Evolutionary conservation across 2,113 vertebrate species (phyloP), one percentile per base, ranked within the genome.

Genomic region (Brienomyrus brachyistius): DNA sequence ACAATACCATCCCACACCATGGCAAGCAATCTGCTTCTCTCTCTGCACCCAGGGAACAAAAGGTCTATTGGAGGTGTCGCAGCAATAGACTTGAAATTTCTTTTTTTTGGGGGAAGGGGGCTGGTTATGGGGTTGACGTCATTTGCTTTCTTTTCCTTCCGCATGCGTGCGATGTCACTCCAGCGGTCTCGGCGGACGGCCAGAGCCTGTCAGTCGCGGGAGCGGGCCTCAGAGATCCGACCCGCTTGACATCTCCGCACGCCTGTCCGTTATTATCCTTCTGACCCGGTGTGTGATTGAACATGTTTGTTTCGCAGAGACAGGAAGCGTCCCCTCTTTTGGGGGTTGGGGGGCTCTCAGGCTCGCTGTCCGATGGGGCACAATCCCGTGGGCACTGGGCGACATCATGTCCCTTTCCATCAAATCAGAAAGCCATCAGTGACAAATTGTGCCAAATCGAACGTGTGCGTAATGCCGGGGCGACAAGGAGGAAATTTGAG

Each of bases 71-170:
- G 86, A 70, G 77, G 35, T 85, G 54, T 31, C 90, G 89, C 51
- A 85, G 88, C 92, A 92, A 92, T 90, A 87, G 86, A 89, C 92
- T 91, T 93, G 90, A 91, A 93, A 93, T 91, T 91, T 88, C 91
- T 89, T 92, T 89, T 92, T 88, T 90, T n/a, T 31, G 31, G 31
- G 31, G 31, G 31, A 15, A 47, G 51, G 51, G 51, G 51, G 51
- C 43, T 19, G 62, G n/a, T 10, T 27, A 66, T 21, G 86, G 35
- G 90, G 51, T 43, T 19, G 84, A 31, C 5, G 84, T 27, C 86
- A 88, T 47, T 88, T 62, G 77, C 23, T 54, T 91, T 87, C 91
- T 52, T 17, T 45, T 43, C 8, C 31, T 51, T 85, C 23, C 83
- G 51, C 74, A 56, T 89, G 51, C 89, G 86, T 90, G 80, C 91